These are phyloP conservation scores for Andrena bucephala DNA, from an alignment of 2,888 invertebrate genomes.

Conservation along the genomic window DNA sequence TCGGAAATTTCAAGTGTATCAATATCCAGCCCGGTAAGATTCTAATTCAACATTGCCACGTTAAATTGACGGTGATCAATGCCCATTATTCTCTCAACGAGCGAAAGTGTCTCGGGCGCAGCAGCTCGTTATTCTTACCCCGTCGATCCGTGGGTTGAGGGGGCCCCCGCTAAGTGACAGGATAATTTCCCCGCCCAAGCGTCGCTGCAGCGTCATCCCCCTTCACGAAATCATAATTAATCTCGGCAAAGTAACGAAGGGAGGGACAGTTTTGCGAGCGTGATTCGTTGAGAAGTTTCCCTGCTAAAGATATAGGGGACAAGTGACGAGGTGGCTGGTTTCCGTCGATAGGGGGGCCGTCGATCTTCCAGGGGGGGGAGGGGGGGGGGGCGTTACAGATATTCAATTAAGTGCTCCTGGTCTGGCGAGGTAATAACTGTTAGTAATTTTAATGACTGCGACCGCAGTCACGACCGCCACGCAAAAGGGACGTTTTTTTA, in stretches of 20 bases:
- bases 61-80: conserved; percentile 38
- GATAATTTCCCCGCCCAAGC: conserved; percentile 59
- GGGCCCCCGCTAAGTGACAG: conserved; percentile 63
- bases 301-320: not conserved
- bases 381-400: conserved; percentile 61
- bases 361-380: conserved; percentile 65
- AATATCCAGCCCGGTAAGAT: not conserved
- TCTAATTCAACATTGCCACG: conserved; percentile 2
- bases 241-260: conserved; percentile 58
- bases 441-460: conserved; percentile 62
- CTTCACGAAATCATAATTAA: conserved; percentile 71
- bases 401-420: conserved; percentile 71
- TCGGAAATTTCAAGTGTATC: not conserved
- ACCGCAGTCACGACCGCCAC: conserved; percentile 45
- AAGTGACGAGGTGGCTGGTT: conserved; percentile 19
- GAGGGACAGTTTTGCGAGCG: conserved; percentile 44
- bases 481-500: conserved; percentile 47
- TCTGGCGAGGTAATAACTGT: conserved; percentile 57
- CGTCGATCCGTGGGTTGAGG: conserved; percentile 31
- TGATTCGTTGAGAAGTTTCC: conserved; percentile 70
- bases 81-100: conserved; percentile 16
- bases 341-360: conserved; percentile 47
- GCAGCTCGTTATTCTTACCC: conserved; percentile 55
- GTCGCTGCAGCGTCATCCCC: conserved; percentile 62
- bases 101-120: conserved; percentile 20